These are phyloP conservation scores for Piezodorus guildinii DNA, from an alignment of 1,140 invertebrate genomes.

Conservation along the genomic window DNA sequence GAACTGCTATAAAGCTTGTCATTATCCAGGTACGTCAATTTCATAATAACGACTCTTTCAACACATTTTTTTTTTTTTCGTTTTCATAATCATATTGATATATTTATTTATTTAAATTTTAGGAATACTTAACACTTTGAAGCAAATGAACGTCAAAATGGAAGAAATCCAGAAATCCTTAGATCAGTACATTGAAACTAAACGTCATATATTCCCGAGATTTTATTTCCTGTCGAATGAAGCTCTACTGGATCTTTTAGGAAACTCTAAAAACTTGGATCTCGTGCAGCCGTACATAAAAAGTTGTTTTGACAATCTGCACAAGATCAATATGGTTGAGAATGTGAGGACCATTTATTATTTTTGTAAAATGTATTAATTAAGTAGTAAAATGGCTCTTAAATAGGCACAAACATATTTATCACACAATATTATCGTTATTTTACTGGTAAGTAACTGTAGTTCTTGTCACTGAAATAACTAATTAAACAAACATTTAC, in stretches of 20 bases:
- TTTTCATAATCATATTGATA: neutral
- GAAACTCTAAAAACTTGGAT: conserved; percentile 67
- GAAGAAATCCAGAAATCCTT: conserved; percentile 59
- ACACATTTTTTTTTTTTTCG: too few relatives aligned
- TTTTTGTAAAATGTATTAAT: neutral
- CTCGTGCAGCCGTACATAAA: conserved; percentile 70
- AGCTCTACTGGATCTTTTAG: conserved; percentile 73
- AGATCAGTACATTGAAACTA: conserved; percentile 73
- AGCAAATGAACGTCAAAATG: conserved; percentile 48
- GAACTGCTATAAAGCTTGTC: conserved; percentile 33
- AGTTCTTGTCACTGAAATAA: too few relatives aligned
- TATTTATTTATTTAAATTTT: conserved; percentile 1
- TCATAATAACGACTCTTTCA: too few relatives aligned
- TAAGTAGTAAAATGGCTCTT: too few relatives aligned
- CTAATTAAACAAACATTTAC: too few relatives aligned
- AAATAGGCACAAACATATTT: too few relatives aligned
- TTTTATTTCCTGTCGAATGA: conserved; percentile 86
- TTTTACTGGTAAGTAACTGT: too few relatives aligned
- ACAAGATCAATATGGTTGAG: conserved; percentile 58
- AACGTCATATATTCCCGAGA: conserved; percentile 66
- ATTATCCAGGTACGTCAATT: conserved; percentile 35
- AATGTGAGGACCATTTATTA: conserved; percentile 32
- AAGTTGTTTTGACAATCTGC: conserved; percentile 74
- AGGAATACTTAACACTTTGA: conserved; percentile 46
- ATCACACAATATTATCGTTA: too few relatives aligned